phyloP scores from a whole-genome alignment of 2,888 invertebrate genomes.

The Melieria picta region DNA sequence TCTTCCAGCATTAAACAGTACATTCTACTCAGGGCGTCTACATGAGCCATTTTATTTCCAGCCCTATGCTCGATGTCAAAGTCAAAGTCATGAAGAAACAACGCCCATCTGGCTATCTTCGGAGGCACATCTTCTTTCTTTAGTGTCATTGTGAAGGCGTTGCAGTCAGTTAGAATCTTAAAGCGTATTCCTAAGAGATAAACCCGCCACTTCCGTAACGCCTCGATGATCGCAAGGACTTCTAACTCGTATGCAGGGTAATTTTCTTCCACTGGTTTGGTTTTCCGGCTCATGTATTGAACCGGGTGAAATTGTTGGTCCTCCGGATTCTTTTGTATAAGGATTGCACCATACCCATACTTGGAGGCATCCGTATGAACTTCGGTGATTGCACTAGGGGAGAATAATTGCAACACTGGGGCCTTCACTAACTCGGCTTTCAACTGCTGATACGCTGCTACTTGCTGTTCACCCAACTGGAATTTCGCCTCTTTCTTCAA shows the following conservation, averaged over 20 bases:
- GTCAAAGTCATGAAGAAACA: background rate
- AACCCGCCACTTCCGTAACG: slow-evolving; percentile 47
- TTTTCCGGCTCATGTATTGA: slow-evolving; percentile 41
- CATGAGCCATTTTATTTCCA: too few relatives aligned
- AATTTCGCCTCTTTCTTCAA: slow-evolving; percentile 35
- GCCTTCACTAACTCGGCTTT: slow-evolving; percentile 29
- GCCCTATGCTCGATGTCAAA: too few relatives aligned
- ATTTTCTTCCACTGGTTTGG: slow-evolving; percentile 36
- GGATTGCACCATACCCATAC: slow-evolving; percentile 42
- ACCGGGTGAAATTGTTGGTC: slow-evolving; percentile 38
- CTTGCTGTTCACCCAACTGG: slow-evolving; percentile 34
- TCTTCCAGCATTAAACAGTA: background rate
- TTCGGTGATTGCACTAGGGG: slow-evolving; percentile 39
- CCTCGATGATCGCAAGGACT: slow-evolving; percentile 46
- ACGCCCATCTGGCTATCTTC: slow-evolving; percentile 37
- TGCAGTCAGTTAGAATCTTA: slow-evolving; percentile 43
- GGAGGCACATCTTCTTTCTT: slow-evolving; percentile 35
- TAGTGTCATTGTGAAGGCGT: slow-evolving; percentile 40
- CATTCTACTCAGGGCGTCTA: too few relatives aligned
- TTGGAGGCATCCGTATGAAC: slow-evolving; percentile 44
- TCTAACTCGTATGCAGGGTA: slow-evolving; percentile 47
- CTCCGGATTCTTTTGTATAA: slow-evolving; percentile 40
- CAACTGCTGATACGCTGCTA: slow-evolving; percentile 34
- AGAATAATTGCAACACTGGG: slow-evolving; percentile 42
- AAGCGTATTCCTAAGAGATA: slow-evolving; percentile 34